phyloP scores from a whole-genome alignment of 2,113 vertebrate species.

The Phycodurus eques region DNA sequence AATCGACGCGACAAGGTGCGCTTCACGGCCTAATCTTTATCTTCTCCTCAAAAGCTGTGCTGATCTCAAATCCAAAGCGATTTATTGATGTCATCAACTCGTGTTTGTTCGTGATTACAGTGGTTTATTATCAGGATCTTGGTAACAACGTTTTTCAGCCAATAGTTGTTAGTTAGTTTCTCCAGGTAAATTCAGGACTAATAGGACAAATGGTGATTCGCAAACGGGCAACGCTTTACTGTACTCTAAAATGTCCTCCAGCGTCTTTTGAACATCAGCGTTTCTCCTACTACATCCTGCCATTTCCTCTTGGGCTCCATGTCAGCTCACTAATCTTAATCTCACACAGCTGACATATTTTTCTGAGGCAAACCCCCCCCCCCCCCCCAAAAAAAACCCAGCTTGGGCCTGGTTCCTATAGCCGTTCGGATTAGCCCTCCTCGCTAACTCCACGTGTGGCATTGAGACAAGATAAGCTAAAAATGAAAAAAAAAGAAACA shows the following conservation, averaged over 20 bases:
- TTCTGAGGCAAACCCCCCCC: background rate
- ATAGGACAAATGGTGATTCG: too few relatives aligned
- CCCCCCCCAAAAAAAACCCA: background rate
- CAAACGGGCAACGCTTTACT: background rate
- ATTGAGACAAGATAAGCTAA: constrained; percentile 51
- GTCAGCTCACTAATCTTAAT: constrained; percentile 34
- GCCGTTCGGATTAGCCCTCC: constrained; percentile 46
- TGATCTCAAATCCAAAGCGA: too few relatives aligned
- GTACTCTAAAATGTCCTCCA: background rate
- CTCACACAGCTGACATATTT: constrained; percentile 51
- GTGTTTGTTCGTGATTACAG: too few relatives aligned
- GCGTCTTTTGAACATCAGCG: background rate
- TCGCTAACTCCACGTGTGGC: constrained; percentile 36
- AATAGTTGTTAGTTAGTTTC: too few relatives aligned
- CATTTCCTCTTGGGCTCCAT: constrained; percentile 12
- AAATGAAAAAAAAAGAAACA: too few relatives aligned
- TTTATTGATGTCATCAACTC: too few relatives aligned
- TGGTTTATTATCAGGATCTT: too few relatives aligned
- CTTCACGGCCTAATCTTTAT: too few relatives aligned
- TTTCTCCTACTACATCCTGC: constrained; percentile 5
- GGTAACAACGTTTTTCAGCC: too few relatives aligned
- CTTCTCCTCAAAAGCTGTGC: too few relatives aligned
- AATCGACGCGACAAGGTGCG: too few relatives aligned
- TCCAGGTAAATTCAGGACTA: too few relatives aligned
- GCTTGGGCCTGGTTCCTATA: constrained; percentile 36